phyloP scores from a whole-genome alignment of 2,888 invertebrate genomes.

The Plebejus argus region DNA sequence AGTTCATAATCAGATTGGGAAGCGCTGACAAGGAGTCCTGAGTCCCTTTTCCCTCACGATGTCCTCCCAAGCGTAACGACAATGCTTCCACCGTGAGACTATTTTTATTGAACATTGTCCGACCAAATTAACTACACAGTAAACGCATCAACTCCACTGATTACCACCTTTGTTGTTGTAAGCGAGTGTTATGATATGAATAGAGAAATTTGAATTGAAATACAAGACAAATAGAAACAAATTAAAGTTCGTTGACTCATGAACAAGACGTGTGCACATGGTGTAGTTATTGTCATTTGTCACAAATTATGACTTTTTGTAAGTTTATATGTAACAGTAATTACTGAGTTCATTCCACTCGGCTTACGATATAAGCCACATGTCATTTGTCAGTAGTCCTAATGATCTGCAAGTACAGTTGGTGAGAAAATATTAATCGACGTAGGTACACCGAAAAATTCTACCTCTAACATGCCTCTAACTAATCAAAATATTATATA shows the following conservation, averaged over 20 bases:
- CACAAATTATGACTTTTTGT: neutral
- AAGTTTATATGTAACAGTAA: neutral
- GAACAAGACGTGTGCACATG: neutral
- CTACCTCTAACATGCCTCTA: no score
- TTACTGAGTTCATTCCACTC: neutral
- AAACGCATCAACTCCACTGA: slow-evolving; percentile 27
- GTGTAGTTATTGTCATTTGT: neutral
- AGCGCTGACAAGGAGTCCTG: slow-evolving; percentile 50
- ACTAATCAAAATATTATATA: no score
- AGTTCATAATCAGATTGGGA: neutral
- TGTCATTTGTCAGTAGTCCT: neutral
- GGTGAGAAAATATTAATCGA: neutral
- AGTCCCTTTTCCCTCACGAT: slow-evolving; percentile 57
- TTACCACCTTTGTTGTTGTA: slow-evolving; percentile 21
- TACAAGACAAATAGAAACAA: slow-evolving; percentile 10
- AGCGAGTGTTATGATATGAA: slow-evolving; percentile 22
- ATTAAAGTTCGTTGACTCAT: neutral
- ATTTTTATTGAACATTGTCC: slow-evolving; percentile 52
- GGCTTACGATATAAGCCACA: neutral
- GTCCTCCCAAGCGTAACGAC: slow-evolving; percentile 63
- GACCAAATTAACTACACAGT: slow-evolving; percentile 42
- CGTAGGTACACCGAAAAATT: no score
- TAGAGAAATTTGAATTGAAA: slow-evolving; percentile 14
- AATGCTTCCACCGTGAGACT: slow-evolving; percentile 71
- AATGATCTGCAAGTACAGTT: neutral